phyloP scores from a whole-genome alignment of 2,888 invertebrate species.

The Aphodius sticticus region DNA sequence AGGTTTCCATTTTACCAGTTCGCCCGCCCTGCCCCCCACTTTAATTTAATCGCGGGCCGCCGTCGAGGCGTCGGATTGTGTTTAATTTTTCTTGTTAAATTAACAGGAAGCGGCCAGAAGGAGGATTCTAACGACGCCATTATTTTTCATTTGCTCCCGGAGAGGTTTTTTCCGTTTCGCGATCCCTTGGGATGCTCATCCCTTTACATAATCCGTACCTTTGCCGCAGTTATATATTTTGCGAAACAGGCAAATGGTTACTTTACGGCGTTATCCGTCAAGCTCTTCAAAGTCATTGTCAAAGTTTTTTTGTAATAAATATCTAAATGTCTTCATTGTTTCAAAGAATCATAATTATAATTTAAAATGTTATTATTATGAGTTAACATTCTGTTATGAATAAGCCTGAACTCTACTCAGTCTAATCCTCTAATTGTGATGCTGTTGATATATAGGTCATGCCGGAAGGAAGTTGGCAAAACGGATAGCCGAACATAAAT shows the following conservation, averaged over 20 bases:
- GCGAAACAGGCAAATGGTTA: not conserved
- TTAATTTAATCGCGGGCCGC: not conserved
- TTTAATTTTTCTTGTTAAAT: conserved; percentile 4
- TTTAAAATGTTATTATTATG: too few relatives aligned
- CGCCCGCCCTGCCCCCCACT: not conserved
- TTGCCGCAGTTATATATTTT: not conserved
- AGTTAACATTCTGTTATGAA: too few relatives aligned
- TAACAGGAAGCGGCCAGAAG: not conserved
- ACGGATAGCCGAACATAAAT: too few relatives aligned
- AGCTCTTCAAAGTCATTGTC: not conserved
- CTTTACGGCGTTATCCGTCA: not conserved
- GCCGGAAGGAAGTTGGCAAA: too few relatives aligned
- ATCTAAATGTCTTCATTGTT: not conserved
- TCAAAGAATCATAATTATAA: too few relatives aligned
- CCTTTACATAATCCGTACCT: not conserved
- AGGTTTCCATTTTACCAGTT: not conserved
- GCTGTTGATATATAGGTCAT: too few relatives aligned
- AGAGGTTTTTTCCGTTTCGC: not conserved
- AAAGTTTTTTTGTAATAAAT: not conserved
- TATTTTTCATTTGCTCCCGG: conserved; percentile 4
- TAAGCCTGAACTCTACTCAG: too few relatives aligned
- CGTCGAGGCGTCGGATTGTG: not conserved
- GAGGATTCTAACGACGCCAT: not conserved
- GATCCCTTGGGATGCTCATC: not conserved
- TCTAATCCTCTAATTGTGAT: too few relatives aligned